Base-by-base conservation (phyloP, 1,140 invertebrate species). In the Drosophila parabipectinata region DNA sequence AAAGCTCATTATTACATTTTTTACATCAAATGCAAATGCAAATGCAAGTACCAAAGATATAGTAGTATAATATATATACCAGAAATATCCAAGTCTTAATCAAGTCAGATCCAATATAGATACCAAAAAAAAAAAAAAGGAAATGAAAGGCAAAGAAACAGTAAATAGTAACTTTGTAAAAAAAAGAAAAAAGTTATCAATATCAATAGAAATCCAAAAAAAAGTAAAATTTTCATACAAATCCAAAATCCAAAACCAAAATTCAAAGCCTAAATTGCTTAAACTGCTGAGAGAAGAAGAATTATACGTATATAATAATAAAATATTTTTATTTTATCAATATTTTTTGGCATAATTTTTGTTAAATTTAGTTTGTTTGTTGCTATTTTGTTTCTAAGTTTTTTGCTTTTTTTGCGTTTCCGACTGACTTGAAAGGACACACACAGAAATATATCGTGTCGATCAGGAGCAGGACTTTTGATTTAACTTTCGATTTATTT, bases 1-100 rank as follows among this genome's bases (percentile, higher is more conserved):
- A 44, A 88, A 79, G 83, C 83, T 88, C 83, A 88, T 88, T 88
- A 88, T 91, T 89, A 91, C 89, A 91, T 91, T 90, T 90, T 90
- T 91, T 91, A 91, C 89, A 91, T 91, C 89, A 91, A 90, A 91
- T 91, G 84, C 89, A 90, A 90, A 80, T 77, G 77, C 64, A 66
- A 89, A 85, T 75, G 57, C 63, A 59, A 71, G 73, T 61, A 58
- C 47, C 32, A 67, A 50, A 77, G 30, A 34, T 44, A 58, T 26
- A 47, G 21, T 26, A 28, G 26, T 26, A 18, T 18, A 3, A 21
- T 21, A 21, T 21, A 60, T 48, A 55, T 52, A 44, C 50, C 44
- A 50, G 34, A 37, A 28, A 56, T 62, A 45, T 52, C 4, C 45
- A 34, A 37, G 18, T 26, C 32, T 18, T 18, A 45, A 52, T 10